phyloP scores from a whole-genome alignment of 2,888 invertebrate genomes.

The Dicycla oo region DNA sequence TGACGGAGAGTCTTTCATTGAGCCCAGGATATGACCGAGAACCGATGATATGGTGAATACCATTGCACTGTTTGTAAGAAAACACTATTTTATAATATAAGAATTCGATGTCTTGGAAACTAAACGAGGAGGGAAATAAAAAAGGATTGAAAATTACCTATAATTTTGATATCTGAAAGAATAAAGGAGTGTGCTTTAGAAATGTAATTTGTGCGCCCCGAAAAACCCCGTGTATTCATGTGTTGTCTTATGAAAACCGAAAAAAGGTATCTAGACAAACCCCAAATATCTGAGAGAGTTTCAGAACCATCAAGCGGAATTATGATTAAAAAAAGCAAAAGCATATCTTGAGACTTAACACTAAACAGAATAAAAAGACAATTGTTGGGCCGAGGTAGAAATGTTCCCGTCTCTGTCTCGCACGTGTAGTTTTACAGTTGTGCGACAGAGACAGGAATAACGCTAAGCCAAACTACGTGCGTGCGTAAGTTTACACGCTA shows the following conservation, averaged over 20 bases:
- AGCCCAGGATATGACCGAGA: not conserved
- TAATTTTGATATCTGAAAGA: not conserved
- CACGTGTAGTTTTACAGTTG: not conserved
- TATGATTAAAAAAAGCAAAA: not conserved
- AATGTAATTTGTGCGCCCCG: slow-evolving; percentile 1
- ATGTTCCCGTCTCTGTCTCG: not conserved
- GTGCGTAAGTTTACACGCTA: too few species aligned
- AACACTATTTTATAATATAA: not conserved
- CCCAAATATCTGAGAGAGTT: not conserved
- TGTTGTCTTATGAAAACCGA: not conserved
- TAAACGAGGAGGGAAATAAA: not conserved
- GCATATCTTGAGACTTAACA: not conserved
- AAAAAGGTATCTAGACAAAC: not conserved
- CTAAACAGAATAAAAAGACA: not conserved
- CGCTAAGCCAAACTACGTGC: too few species aligned
- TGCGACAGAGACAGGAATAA: not conserved
- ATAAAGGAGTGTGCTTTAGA: slow-evolving; percentile 6
- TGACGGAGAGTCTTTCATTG: not conserved
- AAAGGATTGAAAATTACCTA: not conserved
- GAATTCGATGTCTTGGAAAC: not conserved
- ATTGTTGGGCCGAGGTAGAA: too few species aligned
- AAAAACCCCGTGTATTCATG: not conserved
- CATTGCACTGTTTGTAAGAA: not conserved
- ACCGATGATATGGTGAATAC: not conserved
- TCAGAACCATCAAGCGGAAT: slow-evolving; percentile 1